phyloP scores from a whole-genome alignment of 2,797 vertebrate species.

The Artibeus jamaicensis region DNA sequence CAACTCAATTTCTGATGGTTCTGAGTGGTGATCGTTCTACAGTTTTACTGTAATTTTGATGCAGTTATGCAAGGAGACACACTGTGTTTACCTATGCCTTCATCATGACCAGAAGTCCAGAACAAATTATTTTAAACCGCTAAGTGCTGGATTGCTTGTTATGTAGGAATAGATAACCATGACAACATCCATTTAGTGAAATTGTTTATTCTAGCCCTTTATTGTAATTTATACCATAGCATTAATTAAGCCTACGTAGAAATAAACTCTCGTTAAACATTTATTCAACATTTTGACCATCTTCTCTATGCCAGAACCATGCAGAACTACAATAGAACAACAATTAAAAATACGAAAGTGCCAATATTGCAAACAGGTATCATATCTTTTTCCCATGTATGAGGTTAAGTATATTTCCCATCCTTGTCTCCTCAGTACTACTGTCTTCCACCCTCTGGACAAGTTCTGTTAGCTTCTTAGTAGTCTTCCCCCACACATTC shows the following conservation, averaged over 20 bases:
- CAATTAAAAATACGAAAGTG: neutral
- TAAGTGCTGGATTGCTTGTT: neutral
- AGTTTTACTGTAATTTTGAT: neutral
- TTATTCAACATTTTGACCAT: neutral
- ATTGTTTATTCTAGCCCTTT: neutral
- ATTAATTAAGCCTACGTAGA: neutral
- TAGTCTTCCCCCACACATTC: neutral
- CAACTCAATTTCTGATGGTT: neutral
- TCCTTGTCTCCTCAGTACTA: neutral
- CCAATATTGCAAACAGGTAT: neutral
- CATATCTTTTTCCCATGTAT: neutral
- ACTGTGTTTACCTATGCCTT: too few species aligned
- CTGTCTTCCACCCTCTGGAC: neutral
- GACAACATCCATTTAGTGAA: neutral
- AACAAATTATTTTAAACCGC: neutral
- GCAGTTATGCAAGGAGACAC: neutral
- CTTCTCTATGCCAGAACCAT: neutral
- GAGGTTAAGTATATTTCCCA: neutral
- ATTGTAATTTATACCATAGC: neutral
- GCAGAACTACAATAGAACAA: neutral
- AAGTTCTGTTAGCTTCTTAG: neutral
- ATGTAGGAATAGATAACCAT: neutral
- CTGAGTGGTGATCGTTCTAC: neutral
- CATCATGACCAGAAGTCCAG: neutral
- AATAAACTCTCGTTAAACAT: neutral